These are phyloP conservation scores for Phengaris arion DNA, from an alignment of 2,888 invertebrate genomes.

Conservation along the genomic window DNA sequence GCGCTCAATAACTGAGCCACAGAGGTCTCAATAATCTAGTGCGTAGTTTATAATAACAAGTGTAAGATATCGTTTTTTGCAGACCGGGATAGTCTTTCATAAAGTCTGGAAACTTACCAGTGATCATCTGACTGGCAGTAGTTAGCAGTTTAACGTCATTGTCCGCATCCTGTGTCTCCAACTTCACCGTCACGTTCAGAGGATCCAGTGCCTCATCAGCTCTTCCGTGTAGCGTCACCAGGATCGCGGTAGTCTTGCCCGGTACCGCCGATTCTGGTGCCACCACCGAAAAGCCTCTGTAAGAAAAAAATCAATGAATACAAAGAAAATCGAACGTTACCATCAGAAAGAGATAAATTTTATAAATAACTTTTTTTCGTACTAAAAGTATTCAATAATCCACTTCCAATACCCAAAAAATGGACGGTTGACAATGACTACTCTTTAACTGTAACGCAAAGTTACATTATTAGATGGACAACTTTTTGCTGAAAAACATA, in stretches of 20 bases:
- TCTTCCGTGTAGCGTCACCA: conserved; percentile 81
- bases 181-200: conserved; percentile 80
- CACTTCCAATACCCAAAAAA: too few relatives aligned
- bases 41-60: too few relatives aligned
- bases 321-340: background rate
- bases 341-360: too few relatives aligned
- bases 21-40: too few relatives aligned
- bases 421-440: too few relatives aligned
- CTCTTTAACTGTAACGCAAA: background rate
- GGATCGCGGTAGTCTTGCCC: conserved; percentile 82
- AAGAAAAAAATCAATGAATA: conserved; percentile 42
- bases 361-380: too few relatives aligned
- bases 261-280: conserved; percentile 83
- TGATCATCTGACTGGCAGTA: conserved; percentile 72
- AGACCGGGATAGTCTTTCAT: too few relatives aligned
- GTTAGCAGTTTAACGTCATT: conserved; percentile 69
- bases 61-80: too few relatives aligned
- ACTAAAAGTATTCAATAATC: too few relatives aligned
- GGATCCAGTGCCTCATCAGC: conserved; percentile 65
- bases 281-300: conserved; percentile 83
- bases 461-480: background rate
- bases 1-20: too few relatives aligned
- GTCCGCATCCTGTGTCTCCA: conserved; percentile 72
- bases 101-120: conserved; percentile 51
- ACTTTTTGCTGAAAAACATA: background rate